Percentiles rank a stretch among this genome's conserved stretches.
Evolutionary conservation across 2,113 vertebrate genomes (phyloP).

Genomic region (Asarcornis scutulata): DNA sequence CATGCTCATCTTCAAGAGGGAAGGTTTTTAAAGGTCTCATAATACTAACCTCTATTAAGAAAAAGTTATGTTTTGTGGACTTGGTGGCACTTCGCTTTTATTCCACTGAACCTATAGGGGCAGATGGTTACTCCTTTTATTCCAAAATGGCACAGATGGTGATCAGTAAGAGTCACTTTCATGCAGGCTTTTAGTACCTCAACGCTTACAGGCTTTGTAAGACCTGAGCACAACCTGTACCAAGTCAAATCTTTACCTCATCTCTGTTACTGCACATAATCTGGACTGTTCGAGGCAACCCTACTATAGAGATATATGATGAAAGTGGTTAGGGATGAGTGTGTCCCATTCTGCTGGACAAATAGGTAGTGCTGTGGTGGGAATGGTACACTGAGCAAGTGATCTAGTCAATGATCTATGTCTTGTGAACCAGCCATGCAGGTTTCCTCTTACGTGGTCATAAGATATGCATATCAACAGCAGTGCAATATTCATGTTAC

Average conservation of each 20-base stretch:
- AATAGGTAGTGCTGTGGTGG: not conserved
- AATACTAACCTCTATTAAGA: not conserved
- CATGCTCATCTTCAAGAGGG: not conserved
- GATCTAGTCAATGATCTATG: fast-evolving
- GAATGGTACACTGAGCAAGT: fast-evolving
- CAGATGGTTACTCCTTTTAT: not conserved
- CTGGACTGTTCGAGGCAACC: fast-evolving
- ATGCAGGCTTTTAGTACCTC: fast-evolving
- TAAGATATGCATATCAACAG: fast-evolving
- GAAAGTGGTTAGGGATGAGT: not conserved
- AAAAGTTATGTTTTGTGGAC: not conserved
- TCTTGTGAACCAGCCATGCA: fast-evolving
- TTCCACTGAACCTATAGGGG: fast-evolving
- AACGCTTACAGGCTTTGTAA: not conserved
- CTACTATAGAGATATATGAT: fast-evolving
- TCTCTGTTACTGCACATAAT: not conserved
- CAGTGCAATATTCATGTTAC: fast-evolving
- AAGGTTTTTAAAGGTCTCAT: not conserved
- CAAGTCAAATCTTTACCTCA: not conserved
- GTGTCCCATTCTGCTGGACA: not conserved
- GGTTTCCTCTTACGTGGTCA: fast-evolving
- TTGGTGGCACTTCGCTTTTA: not conserved
- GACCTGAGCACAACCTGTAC: not conserved
- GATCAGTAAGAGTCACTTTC: not conserved
- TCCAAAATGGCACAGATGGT: not conserved